phyloP scores from a whole-genome alignment of 2,113 vertebrate species.

The Piaya cayana region DNA sequence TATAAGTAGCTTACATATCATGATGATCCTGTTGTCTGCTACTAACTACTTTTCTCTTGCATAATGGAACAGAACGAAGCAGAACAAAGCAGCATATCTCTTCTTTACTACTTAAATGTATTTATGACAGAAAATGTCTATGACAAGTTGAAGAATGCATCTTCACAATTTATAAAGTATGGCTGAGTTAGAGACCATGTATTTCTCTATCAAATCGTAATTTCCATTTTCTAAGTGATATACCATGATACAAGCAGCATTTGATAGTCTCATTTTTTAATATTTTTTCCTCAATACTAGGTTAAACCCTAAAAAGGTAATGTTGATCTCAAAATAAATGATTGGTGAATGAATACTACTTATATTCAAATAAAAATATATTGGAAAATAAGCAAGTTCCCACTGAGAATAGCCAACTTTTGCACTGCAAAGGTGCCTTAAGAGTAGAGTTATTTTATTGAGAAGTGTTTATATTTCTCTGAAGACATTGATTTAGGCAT shows the following conservation, averaged over 20 bases:
- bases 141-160: background rate
- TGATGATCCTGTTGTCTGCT: background rate
- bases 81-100: background rate
- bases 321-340: background rate
- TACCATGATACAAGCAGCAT: background rate
- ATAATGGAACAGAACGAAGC: background rate
- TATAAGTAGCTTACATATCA: rapidly evolving
- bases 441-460: background rate
- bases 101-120: background rate
- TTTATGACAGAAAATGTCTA: background rate
- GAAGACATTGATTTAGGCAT: background rate
- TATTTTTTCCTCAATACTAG: background rate
- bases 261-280: background rate
- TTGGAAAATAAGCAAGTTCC: background rate
- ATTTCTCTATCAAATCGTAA: background rate
- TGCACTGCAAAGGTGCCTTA: background rate
- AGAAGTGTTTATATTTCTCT: background rate
- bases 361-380: background rate
- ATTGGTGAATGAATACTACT: background rate
- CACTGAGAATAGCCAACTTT: background rate
- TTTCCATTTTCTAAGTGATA: background rate
- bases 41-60: background rate
- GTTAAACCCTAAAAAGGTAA: background rate
- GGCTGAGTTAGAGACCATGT: background rate
- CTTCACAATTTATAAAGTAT: background rate